Base-by-base conservation (phyloP, 2,797 vertebrate species). In the Dromococcyx pavoninus region DNA sequence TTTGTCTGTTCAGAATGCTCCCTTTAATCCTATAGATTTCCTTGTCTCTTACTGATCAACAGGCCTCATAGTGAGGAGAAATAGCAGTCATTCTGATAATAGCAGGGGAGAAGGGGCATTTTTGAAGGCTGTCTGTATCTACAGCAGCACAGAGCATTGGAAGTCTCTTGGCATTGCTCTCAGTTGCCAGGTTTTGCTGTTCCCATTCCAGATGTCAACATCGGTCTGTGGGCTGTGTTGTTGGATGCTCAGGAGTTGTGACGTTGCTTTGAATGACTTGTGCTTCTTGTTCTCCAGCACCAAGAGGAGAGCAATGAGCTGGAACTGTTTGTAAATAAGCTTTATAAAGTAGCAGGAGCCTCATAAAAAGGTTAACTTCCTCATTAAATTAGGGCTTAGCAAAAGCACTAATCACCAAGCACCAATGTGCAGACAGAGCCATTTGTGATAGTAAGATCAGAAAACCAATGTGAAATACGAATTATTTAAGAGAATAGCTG, bases 381-480 rank as follows among this genome's bases (percentile, higher is more conserved):
- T 33, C 13, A 60, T 71, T 73, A 85, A 85, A 53, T 10, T 27
- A 11, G 48, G 37, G 48, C 37, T 81, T 91, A 91, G 86, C 39
- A 77, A 77, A 94, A 82, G 43, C 10, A 5, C 53, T 78, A 65
- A 64, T 35, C 67, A 30, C 13, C 17, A 24, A 54, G 43, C 28
- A 25, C 19, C 50, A 17, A 5, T 50, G 22, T 43, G 67, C 30
- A 46, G n/a, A 23, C 41, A 32, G 61, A 66, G 18, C 17, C 30
- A 25, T 91, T 57, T 94, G 69, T 70, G 27, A 33, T 62, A 84
- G 44, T 19, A n/a, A 54, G 53, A 66, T 89, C 58, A n/a, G 89
- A 61, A 96, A 95, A 82, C 8, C 43, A 37, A 22, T 9, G 43
- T 83, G 79, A 94, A 78, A 35, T 19, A 58, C 39, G 17, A 74